These are phyloP conservation scores for Mallateleia sp. DNA, from an alignment of 2,888 invertebrate species.

Conservation along the genomic window DNA sequence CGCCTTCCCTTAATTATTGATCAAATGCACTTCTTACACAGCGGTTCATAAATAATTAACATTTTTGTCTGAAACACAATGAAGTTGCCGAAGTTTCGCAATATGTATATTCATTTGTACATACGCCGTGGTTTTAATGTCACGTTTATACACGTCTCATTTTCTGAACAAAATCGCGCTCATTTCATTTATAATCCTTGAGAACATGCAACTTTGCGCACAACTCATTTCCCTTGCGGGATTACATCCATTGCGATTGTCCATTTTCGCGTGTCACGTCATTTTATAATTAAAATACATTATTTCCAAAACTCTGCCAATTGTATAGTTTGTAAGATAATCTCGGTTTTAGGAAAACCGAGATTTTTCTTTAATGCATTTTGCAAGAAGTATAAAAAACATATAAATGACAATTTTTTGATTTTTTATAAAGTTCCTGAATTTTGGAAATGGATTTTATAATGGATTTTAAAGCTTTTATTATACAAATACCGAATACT, in stretches of 20 bases:
- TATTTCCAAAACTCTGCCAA: neutral
- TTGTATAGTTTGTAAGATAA: neutral
- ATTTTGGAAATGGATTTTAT: no score
- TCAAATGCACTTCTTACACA: neutral
- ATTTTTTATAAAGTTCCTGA: no score
- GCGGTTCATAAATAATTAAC: slow-evolving; percentile 14
- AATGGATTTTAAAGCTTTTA: no score
- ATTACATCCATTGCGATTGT: neutral
- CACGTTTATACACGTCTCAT: neutral
- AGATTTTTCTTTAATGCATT: no score
- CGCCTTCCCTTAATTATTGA: slow-evolving; percentile 12
- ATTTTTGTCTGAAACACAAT: slow-evolving; percentile 6
- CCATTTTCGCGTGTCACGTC: neutral
- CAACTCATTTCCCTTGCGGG: slow-evolving; percentile 10
- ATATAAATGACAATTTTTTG: no score
- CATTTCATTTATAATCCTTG: neutral
- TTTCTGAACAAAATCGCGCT: slow-evolving; percentile 14
- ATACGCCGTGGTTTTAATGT: slow-evolving; percentile 6
- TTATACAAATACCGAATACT: no score
- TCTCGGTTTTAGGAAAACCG: no score
- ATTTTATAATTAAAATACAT: neutral
- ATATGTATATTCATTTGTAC: slow-evolving; percentile 7
- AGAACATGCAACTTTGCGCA: slow-evolving; percentile 7
- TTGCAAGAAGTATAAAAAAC: no score
- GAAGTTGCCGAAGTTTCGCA: slow-evolving; percentile 4